phyloP scores from a whole-genome alignment of 2,113 vertebrate species.

The Malurus elegans region DNA sequence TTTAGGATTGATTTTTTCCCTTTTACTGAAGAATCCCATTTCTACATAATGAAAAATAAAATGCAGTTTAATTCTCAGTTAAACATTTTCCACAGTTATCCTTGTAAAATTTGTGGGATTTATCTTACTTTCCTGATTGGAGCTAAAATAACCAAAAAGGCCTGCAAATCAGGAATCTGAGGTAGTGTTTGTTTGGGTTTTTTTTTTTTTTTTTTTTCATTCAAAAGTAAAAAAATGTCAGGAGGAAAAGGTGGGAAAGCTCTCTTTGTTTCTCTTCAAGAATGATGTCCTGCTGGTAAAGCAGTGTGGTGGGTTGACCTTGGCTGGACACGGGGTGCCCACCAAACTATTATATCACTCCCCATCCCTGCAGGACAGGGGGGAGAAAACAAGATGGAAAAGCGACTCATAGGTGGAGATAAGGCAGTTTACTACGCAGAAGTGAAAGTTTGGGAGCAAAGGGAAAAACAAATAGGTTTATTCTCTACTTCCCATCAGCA shows the following conservation, averaged over 20 bases:
- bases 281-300: not conserved
- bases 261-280: not conserved
- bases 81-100: not conserved
- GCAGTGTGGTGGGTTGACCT: too few species aligned
- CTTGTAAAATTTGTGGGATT: not conserved
- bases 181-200: accelerated
- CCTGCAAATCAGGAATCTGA: not conserved
- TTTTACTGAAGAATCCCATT: not conserved
- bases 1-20: not conserved
- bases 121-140: not conserved
- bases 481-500: not conserved
- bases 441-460: not conserved
- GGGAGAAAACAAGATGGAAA: not conserved
- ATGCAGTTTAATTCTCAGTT: not conserved
- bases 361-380: not conserved
- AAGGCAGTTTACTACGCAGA: not conserved
- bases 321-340: too few species aligned
- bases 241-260: not conserved
- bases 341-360: not conserved
- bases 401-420: not conserved
- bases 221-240: not conserved
- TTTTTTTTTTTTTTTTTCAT: not conserved
- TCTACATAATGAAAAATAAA: not conserved
- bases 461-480: not conserved
- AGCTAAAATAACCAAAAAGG: not conserved